phyloP scores from a whole-genome alignment of 2,113 vertebrate species.

The Orthonyx spaldingii region DNA sequence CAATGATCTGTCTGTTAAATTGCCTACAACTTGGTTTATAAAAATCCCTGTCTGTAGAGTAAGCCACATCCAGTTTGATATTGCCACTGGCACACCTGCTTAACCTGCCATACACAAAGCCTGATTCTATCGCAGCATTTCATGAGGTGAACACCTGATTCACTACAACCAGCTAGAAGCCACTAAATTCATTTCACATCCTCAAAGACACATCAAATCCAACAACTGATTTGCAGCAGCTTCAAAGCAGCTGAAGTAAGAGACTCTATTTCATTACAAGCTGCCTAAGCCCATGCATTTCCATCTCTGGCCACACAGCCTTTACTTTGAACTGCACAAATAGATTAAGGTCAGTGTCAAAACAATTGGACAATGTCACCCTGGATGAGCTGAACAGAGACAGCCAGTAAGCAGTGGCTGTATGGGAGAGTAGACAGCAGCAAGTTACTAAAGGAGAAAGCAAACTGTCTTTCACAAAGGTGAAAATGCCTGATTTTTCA shows the following conservation, averaged over 20 bases:
- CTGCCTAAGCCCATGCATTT: slow-evolving; percentile 7
- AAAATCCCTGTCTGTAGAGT: not conserved
- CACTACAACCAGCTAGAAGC: not conserved
- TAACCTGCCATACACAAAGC: not conserved
- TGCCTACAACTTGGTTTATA: not conserved
- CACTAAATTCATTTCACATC: not conserved
- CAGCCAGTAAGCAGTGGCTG: not conserved
- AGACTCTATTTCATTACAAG: slow-evolving; percentile 9
- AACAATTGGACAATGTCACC: not conserved
- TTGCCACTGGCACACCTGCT: not conserved
- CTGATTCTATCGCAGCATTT: not conserved
- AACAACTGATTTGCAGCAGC: not conserved
- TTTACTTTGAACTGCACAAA: slow-evolving; percentile 5
- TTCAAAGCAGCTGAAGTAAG: slow-evolving; percentile 8
- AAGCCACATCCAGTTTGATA: not conserved
- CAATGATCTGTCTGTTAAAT: not conserved
- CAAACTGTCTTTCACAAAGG: not conserved
- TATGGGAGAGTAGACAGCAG: not conserved
- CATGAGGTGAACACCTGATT: not conserved
- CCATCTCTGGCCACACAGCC: not conserved
- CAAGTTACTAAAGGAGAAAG: not conserved
- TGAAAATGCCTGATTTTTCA: not conserved
- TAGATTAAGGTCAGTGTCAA: slow-evolving; percentile 41
- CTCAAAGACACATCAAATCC: not conserved
- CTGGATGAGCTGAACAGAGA: not conserved